Conservation (phyloP, 2,888 invertebrate species). For the Perizoma flavofasciatum region DNA sequence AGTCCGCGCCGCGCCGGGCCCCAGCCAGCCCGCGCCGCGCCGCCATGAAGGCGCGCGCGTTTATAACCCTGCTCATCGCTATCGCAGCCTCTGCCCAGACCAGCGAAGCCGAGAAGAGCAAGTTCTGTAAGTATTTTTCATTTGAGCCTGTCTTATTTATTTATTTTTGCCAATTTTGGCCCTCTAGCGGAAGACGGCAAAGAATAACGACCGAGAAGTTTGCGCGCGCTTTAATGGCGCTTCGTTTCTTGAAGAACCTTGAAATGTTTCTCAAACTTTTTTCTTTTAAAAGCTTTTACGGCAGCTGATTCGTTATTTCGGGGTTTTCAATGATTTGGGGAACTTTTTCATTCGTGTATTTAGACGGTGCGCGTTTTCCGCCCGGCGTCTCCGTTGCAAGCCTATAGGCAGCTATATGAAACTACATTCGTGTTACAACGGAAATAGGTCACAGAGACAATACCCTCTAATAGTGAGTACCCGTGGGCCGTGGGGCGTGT, state of each 20-base stretch:
- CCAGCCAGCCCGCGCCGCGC: slow-evolving; percentile 70
- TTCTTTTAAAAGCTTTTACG: slow-evolving; percentile 18
- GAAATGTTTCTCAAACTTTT: slow-evolving; percentile 21
- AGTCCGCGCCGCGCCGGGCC: slow-evolving; percentile 65
- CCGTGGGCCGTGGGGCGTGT: slow-evolving; percentile 43
- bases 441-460: slow-evolving; percentile 76
- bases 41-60: slow-evolving; percentile 76
- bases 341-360: slow-evolving; percentile 21
- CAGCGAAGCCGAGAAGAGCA: slow-evolving; percentile 79
- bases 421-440: slow-evolving; percentile 44
- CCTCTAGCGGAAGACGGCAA: slow-evolving; percentile 30
- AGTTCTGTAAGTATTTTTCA: slow-evolving; percentile 74
- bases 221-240: slow-evolving; percentile 39
- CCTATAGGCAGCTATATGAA: slow-evolving; percentile 20
- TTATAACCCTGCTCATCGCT: slow-evolving; percentile 62
- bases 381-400: slow-evolving; percentile 14
- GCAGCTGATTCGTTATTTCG: slow-evolving; percentile 13
- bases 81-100: slow-evolving; percentile 58
- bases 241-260: slow-evolving; percentile 29
- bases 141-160: not conserved
- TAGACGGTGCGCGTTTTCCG: slow-evolving; percentile 15
- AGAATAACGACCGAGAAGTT: slow-evolving; percentile 24
- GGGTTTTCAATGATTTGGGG: slow-evolving; percentile 35
- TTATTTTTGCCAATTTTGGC: slow-evolving; percentile 6
- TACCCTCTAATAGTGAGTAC: slow-evolving; percentile 53